Evolutionary conservation across 2,888 invertebrate genomes (phyloP), one percentile per base, ranked within the genome.

Genomic region (Anoplius nigerrimus): DNA sequence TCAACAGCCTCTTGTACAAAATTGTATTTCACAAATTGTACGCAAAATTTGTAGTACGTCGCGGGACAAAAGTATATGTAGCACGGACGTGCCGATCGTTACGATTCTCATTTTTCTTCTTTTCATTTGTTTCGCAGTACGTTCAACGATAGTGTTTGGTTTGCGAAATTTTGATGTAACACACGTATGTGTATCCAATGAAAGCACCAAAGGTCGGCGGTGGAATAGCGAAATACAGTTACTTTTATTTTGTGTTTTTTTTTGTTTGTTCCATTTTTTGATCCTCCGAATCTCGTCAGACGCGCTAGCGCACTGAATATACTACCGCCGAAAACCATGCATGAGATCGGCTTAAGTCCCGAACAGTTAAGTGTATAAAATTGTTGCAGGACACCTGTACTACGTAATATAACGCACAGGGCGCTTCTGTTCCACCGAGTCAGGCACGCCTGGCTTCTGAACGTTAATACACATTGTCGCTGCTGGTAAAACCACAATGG

Each of bases 401-500:
- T 79, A 79, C 79, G 71, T 75, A 71, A 79, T 71, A 79, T 70
- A 80, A 82, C 80, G 74, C 78, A 71, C 74, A 71, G 75, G 71
- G 69, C 71, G 80, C 76, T 72, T 73, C 77, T 71, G 74, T 81
- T 81, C 75, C 79, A 80, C 68, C 76, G 76, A 79, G 80, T 82
- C 81, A 83, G 83, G 79, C 78, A 82, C 81, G 80, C 83, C 84
- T 75, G 71, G 73, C 74, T 76, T 78, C 69, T 75, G 79, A 78
- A 76, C 80, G 72, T 79, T 75, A 84, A 85, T 87, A 87, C 85
- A 84, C 83, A 80, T 82, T 84, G 87, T 88, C 87, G 87, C 87
- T 88, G 88, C 88, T 88, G 87, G 87, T 81, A 83, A 72, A 82
- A 83, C 74, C 73, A 84, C 79, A 34, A 24, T 11, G 34, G 34